Conservation (phyloP, 2,888 invertebrate genomes). For the Tethea ocularis region DNA sequence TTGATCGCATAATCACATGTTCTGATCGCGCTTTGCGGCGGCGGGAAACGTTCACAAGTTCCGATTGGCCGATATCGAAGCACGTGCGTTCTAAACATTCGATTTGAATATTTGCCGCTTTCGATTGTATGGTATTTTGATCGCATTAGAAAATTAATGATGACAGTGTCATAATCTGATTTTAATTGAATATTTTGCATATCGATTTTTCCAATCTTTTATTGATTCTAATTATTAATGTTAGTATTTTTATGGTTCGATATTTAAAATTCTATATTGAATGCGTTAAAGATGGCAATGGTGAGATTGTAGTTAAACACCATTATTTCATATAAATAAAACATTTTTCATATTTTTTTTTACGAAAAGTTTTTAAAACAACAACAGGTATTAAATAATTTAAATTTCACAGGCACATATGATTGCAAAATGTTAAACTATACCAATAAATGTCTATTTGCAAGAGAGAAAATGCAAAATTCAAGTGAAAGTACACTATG, state of each 20-base stretch:
- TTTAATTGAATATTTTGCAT: not conserved
- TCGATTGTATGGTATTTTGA: not conserved
- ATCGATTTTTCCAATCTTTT: not conserved
- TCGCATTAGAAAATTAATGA: slow-evolving; percentile 8
- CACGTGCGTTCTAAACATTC: slow-evolving; percentile 45
- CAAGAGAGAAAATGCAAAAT: slow-evolving; percentile 59
- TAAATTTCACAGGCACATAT: not conserved
- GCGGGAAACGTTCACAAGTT: slow-evolving; percentile 53
- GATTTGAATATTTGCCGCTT: slow-evolving; percentile 36
- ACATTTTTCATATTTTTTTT: too few species aligned
- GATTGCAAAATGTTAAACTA: slow-evolving; percentile 4
- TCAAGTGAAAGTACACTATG: slow-evolving; percentile 61
- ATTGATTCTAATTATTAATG: not conserved
- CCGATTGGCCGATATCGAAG: slow-evolving; percentile 46
- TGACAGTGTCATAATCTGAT: not conserved
- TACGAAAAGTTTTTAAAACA: too few species aligned
- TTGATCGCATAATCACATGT: slow-evolving; percentile 34
- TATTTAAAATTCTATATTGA: too few species aligned
- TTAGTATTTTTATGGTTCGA: too few species aligned
- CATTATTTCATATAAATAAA: too few species aligned
- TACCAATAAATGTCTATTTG: slow-evolving; percentile 20
- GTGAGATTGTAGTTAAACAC: too few species aligned
- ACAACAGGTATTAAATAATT: too few species aligned
- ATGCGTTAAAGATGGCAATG: too few species aligned
- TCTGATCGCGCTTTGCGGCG: slow-evolving; percentile 56